Evolutionary conservation across 2,888 invertebrate genomes (phyloP).

Genomic region (Ethmia dodecea): DNA sequence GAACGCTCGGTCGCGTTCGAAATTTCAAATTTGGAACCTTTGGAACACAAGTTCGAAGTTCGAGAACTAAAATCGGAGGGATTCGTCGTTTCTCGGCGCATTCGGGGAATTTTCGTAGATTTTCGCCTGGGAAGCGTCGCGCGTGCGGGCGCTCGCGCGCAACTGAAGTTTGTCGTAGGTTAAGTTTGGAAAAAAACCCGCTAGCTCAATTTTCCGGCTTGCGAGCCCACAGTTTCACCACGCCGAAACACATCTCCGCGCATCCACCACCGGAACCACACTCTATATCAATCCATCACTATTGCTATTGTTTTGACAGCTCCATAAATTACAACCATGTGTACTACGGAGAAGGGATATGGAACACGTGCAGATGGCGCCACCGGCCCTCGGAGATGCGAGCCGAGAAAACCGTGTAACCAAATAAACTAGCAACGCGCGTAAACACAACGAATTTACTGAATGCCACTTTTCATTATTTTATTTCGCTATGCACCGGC

Average conservation of each 20-base stretch:
- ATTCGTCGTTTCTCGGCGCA: conserved; percentile 33
- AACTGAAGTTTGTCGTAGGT: conserved; percentile 74
- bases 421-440: conserved; percentile 72
- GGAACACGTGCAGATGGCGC: conserved; percentile 54
- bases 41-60: conserved; percentile 17
- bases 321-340: conserved; percentile 45
- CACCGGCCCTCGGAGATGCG: conserved; percentile 33
- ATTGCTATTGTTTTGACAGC: conserved; percentile 62
- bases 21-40: conserved; percentile 50
- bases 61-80: conserved; percentile 41
- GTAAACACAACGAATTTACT: conserved; percentile 76
- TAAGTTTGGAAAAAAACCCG: conserved; percentile 66
- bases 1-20: conserved; percentile 42
- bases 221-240: conserved; percentile 43
- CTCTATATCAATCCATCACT: conserved; percentile 8
- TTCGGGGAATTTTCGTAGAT: conserved; percentile 53
- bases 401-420: conserved; percentile 46
- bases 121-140: conserved; percentile 45
- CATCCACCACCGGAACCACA: conserved; percentile 26
- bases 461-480: conserved; percentile 75
- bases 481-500: conserved; percentile 72
- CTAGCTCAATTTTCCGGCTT: conserved; percentile 68
- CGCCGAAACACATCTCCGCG: conserved; percentile 47
- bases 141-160: conserved; percentile 69
- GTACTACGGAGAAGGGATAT: no score